phyloP scores from a whole-genome alignment of 92 coral and sea anemone genomes.

The Epizoanthus stellaris region DNA sequence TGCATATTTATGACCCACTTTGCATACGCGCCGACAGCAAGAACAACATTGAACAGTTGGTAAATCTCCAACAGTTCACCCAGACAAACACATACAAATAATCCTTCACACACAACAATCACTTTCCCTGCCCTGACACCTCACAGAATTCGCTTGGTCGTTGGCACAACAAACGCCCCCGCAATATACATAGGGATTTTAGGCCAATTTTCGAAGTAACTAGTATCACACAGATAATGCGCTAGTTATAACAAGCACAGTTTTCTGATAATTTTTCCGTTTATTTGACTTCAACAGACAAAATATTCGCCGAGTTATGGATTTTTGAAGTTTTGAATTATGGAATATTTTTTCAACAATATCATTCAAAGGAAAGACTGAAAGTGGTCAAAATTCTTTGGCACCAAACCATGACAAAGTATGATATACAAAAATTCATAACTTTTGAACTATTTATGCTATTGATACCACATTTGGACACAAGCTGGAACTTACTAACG shows the following conservation, averaged over 20 bases:
- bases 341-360: constrained; percentile 5
- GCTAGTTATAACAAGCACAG: background rate
- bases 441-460: background rate
- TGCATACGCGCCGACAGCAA: no score
- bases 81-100: no score
- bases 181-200: background rate
- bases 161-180: no score
- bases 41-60: no score
- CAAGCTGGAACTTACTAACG: background rate
- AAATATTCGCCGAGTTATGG: constrained; percentile 8
- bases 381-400: background rate
- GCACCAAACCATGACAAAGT: background rate
- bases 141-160: no score
- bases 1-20: no score
- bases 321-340: constrained; percentile 9
- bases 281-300: constrained; percentile 21
- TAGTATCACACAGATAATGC: background rate
- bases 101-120: no score
- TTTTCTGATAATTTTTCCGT: constrained; percentile 20
- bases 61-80: no score
- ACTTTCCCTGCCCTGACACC: no score
- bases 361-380: constrained; percentile 1
- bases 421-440: background rate
- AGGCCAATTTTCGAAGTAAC: background rate
- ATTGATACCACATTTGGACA: constrained; percentile 1